A percentile compares a stretch with the other conserved stretches of the same genome.
Conservation (phyloP, 2,113 vertebrate genomes). For the Oryzias melastigma region DNA sequence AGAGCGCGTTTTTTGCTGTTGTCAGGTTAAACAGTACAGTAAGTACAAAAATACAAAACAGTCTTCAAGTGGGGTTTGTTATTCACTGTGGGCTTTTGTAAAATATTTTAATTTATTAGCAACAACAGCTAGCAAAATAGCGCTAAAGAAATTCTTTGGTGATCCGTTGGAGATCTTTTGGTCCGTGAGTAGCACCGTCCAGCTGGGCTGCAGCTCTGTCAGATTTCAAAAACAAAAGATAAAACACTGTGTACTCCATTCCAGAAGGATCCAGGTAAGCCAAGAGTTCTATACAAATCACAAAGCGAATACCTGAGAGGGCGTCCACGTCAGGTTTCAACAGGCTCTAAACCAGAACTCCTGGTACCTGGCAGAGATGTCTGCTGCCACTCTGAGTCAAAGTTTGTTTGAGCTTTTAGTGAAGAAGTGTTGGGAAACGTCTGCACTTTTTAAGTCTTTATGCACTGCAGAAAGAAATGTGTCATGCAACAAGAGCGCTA, state of each 20-base stretch:
- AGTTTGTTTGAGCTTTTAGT: constrained; percentile 44
- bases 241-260: background rate
- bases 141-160: too few species aligned
- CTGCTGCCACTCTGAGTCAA: constrained; percentile 12
- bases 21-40: too few species aligned
- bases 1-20: too few species aligned
- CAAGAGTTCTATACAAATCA: background rate
- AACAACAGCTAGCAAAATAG: too few species aligned
- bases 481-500: too few species aligned
- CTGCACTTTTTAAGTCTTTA: background rate
- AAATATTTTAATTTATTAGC: too few species aligned
- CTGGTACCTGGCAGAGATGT: constrained; percentile 15
- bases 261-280: constrained; percentile 12
- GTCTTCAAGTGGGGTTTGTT: too few species aligned
- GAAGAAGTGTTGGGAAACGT: background rate
- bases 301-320: constrained; percentile 28
- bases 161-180: background rate
- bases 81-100: too few species aligned
- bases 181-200: constrained; percentile 6
- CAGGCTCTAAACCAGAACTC: constrained; percentile 25
- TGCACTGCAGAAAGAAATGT: too few species aligned
- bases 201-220: constrained; percentile 6
- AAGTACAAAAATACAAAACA: too few species aligned
- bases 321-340: constrained; percentile 41
- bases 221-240: background rate